Evolutionary conservation across 2,113 vertebrate genomes (phyloP), one percentile per base, ranked within the genome.

Genomic region (Erythrocercus mccallii): DNA sequence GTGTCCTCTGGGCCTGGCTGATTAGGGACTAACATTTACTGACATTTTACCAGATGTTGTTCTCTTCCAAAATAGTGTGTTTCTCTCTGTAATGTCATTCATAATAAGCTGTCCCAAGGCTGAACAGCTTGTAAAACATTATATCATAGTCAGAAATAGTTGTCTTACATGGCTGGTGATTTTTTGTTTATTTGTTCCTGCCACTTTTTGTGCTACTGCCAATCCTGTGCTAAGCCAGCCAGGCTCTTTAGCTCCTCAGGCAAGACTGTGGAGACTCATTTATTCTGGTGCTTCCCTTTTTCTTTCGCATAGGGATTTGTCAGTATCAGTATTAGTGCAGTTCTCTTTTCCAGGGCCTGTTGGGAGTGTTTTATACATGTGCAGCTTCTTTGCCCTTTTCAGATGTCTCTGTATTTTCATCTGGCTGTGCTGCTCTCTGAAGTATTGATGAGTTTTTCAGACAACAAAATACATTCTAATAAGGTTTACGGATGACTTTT

Each of bases 251-350:
- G 50, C n/a, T 96, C 38, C 35, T 76, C 22, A n/a, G 72, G 33
- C 18, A 0, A 20, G 37, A 30, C 18, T 44, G 62, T 21, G 44
- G 58, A 71, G 22, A 11, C 22, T 78, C 15, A 4, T 62, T 94
- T 92, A 84, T 94, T 94, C 90, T 92, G 72, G 83, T 95, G 60
- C 88, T 95, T 94, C 94, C 90, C 31, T 1, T 86, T 95, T 86
- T 35, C 80, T 60, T 88, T 69, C 56, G 31, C 9, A 17, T 10
- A 42, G 18, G 64, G 57, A 47, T 70, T 69, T 70, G 40, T 50
- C 14, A 20, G 83, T 91, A 51, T 92, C 72, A 2, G 45, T 74
- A 71, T 95, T 78, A 94, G 69, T 48, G 37, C 40, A 78, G 83
- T 53, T 91, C 92, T 70, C 47, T 64, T 71, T 87, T 38, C 8